These are phyloP conservation scores for Sycobia sp. DNA, from an alignment of 1,140 invertebrate genomes.

Conservation along the genomic window DNA sequence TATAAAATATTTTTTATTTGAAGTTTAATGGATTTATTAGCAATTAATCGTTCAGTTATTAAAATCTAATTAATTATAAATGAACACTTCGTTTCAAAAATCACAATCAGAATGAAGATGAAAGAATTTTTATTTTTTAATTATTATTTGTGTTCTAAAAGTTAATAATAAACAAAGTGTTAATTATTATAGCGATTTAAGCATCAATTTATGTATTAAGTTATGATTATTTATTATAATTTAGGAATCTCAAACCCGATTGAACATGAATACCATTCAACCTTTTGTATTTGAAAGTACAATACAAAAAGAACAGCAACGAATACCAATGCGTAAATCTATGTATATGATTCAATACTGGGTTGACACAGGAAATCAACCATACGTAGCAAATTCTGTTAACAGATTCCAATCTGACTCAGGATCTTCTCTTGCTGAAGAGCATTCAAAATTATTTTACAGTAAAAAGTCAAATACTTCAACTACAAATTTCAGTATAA, in stretches of 20 bases:
- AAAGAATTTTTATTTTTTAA: no score
- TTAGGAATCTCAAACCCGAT: neutral
- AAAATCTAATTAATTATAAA: neutral
- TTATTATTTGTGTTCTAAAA: neutral
- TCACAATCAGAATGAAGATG: no score
- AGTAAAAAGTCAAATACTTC: neutral
- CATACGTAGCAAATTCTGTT: conserved; percentile 28
- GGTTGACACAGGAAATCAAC: conserved; percentile 49
- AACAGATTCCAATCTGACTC: conserved; percentile 20
- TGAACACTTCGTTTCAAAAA: neutral
- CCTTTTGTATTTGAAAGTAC: no score
- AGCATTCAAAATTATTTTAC: conserved; percentile 1
- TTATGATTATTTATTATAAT: no score
- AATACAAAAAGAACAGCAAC: conserved; percentile 6
- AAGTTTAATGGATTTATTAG: neutral
- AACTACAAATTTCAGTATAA: neutral
- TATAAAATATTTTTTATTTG: neutral
- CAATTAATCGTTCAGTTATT: neutral
- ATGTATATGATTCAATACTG: conserved; percentile 45
- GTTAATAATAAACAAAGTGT: no score
- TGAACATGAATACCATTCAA: neutral
- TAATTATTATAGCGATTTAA: neutral
- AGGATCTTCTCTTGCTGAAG: conserved; percentile 36
- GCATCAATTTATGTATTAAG: neutral
- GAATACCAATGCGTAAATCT: conserved; percentile 39